Conservation (phyloP, 2,797 vertebrate genomes). For the Phataginus tetradactyla region DNA sequence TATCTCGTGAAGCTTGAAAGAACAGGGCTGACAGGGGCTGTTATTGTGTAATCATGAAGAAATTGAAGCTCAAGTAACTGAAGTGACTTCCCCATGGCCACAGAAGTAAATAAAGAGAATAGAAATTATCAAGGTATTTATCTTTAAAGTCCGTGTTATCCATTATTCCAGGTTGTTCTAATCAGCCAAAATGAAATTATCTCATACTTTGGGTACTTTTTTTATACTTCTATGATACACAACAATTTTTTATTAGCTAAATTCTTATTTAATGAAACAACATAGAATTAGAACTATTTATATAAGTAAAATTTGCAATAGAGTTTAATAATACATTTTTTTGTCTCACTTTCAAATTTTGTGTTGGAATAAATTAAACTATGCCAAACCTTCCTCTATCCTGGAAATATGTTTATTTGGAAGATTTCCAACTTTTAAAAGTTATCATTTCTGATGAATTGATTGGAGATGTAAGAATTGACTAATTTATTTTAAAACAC, state of each 20-base stretch:
- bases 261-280: background rate
- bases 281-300: background rate
- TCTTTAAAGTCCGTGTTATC: background rate
- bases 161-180: background rate
- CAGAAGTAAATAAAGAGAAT: background rate
- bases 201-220: background rate
- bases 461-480: background rate
- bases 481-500: constrained; percentile 5
- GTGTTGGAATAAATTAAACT: background rate
- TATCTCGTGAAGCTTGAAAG: background rate
- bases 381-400: background rate
- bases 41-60: background rate
- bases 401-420: background rate
- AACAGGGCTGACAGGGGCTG: background rate
- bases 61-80: background rate
- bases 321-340: background rate
- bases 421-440: constrained; percentile 8
- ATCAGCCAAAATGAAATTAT: background rate
- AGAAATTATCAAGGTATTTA: background rate
- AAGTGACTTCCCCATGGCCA: background rate
- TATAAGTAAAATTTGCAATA: background rate
- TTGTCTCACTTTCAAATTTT: background rate
- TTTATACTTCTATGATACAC: background rate
- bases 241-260: background rate
- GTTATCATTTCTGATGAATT: background rate